Evolutionary conservation across 37 sponge, comb jelly and placozoan genomes (phyloP).

Genomic region (Chondrilla cf. caribensis): DNA sequence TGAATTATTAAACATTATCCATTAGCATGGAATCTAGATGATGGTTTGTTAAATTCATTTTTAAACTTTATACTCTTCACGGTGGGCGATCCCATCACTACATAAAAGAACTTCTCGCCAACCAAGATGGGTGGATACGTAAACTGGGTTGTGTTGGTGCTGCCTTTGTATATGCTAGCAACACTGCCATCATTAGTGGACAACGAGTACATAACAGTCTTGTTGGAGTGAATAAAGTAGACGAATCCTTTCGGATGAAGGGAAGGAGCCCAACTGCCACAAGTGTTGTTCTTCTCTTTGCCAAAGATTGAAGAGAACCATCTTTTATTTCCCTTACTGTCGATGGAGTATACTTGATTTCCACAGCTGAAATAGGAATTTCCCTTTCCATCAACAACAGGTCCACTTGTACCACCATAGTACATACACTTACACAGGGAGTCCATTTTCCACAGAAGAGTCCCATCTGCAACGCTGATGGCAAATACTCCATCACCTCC

Average conservation of each 20-base stretch:
- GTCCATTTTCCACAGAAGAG: not conserved
- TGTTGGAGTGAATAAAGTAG: constrained; percentile 24
- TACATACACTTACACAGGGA: not conserved
- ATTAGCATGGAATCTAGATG: too few species aligned
- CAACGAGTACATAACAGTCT: not conserved
- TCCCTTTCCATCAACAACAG: constrained; percentile 25
- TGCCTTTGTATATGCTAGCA: too few species aligned
- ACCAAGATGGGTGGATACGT: too few species aligned
- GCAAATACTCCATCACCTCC: constrained; percentile 23
- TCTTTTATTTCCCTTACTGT: not conserved
- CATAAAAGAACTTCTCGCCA: too few species aligned
- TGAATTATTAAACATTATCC: too few species aligned
- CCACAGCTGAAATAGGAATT: constrained; percentile 42
- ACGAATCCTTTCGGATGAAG: constrained; percentile 17
- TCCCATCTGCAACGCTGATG: not conserved
- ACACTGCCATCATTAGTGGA: constrained; percentile 12
- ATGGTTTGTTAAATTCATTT: too few species aligned
- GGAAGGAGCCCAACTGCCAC: not conserved
- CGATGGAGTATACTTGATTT: constrained; percentile 24
- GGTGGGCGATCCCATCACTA: too few species aligned
- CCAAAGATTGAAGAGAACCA: constrained; percentile 17
- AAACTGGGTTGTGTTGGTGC: too few species aligned
- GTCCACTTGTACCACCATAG: constrained; percentile 28
- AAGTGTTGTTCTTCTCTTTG: not conserved
- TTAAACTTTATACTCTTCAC: too few species aligned